A percentile compares a stretch with the other conserved stretches of the same genome.
These are phyloP conservation scores for Alosa sapidissima DNA, from an alignment of 2,797 vertebrate genomes.

Conservation along the genomic window DNA sequence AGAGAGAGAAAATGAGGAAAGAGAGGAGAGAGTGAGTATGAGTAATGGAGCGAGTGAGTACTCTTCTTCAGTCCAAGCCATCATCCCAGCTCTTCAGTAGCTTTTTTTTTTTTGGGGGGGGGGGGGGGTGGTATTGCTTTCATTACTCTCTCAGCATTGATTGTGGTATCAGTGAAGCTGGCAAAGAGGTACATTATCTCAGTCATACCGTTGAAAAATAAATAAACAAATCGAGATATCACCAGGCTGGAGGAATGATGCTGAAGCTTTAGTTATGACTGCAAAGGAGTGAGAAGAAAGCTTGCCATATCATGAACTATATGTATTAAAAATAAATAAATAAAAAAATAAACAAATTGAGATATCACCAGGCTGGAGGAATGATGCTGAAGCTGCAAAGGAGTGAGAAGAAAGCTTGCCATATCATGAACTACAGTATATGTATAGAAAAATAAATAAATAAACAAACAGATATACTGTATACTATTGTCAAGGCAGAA, in stretches of 20 bases:
- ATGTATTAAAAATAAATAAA: no score
- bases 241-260: not conserved
- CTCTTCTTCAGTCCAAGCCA: not conserved
- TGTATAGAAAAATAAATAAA: no score
- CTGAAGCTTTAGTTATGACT: not conserved
- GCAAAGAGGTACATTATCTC: not conserved
- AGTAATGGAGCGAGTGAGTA: not conserved
- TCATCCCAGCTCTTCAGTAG: not conserved
- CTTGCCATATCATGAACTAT: conserved; percentile 11
- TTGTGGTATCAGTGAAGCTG: not conserved
- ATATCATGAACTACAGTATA: not conserved
- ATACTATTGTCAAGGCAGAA: not conserved
- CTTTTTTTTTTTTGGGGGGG: no score
- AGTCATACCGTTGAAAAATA: not conserved
- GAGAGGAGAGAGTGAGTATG: not conserved
- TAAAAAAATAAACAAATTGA: not conserved
- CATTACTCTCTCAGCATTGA: not conserved
- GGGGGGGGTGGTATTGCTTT: not conserved
- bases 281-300: conserved; percentile 27
- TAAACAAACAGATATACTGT: no score
- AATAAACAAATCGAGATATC: not conserved
- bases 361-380: not conserved
- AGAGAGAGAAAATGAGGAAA: not conserved
- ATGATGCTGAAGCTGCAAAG: not conserved
- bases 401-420: conserved; percentile 24